Base-by-base conservation (phyloP, 2,797 vertebrate genomes). In the Macroramphosus scolopax region DNA sequence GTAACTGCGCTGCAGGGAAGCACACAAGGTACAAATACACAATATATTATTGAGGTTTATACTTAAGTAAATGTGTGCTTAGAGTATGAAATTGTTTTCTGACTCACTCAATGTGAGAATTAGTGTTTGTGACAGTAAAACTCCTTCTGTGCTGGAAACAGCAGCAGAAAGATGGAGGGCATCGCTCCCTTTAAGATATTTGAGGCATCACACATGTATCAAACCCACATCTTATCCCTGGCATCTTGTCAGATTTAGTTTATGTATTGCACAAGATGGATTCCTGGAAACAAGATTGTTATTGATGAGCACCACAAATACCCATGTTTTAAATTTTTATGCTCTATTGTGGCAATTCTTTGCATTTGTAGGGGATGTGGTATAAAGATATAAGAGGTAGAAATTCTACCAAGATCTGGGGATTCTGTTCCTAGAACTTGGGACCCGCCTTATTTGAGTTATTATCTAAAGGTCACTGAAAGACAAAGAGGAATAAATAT, bases 391-490 rank as follows among this genome's bases (percentile, higher is more conserved):
- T n/a, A n/a, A n/a, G n/a, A n/a, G n/a, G n/a, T n/a, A n/a, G n/a
- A n/a, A n/a, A n/a, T n/a, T n/a, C n/a, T n/a, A n/a, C n/a, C n/a
- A n/a, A n/a, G n/a, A n/a, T n/a, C n/a, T 7, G 6, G 20, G 22
- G 47, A 43, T 59, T 25, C 29, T 8, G 29, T 50, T 37, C n/a
- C 7, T 41, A n/a, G n/a, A n/a, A n/a, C n/a, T n/a, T n/a, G n/a
- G n/a, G n/a, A n/a, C n/a, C n/a, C n/a, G n/a, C n/a, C n/a, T n/a
- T n/a, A n/a, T n/a, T n/a, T n/a, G n/a, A n/a, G n/a, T n/a, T n/a
- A n/a, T n/a, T n/a, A n/a, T n/a, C 11, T 63, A 78, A 82, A 82
- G 77, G 78, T 78, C 63, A 56, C 13, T 22, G 51, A 51, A 26
- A 31, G 47, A 59, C 39, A 16, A 62, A 52, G 44, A 16, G 31